Conservation (phyloP, 2,797 vertebrate species). For the Epinephelus coioides region DNA sequence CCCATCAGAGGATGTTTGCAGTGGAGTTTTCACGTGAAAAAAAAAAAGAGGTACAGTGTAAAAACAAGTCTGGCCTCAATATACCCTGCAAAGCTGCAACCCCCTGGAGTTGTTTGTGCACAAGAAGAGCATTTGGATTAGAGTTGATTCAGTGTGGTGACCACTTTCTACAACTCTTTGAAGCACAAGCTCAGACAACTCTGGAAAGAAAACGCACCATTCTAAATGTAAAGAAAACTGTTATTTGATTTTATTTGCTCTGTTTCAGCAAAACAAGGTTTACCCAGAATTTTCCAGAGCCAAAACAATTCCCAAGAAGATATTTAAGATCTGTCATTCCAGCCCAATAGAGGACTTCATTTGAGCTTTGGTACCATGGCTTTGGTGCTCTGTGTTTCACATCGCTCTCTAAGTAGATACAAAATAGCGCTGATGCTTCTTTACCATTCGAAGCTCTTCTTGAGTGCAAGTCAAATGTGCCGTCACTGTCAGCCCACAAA, state of each 20-base stretch:
- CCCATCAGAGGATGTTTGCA: slow-evolving; percentile 69
- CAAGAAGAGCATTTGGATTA: slow-evolving; percentile 44
- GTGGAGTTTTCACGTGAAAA: slow-evolving; percentile 34
- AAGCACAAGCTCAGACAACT: slow-evolving; percentile 38
- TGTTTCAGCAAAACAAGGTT: slow-evolving; percentile 28
- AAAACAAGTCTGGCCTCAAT: slow-evolving; percentile 68
- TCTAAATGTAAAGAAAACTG: slow-evolving; percentile 42
- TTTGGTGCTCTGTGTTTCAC: background rate
- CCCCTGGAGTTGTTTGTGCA: slow-evolving; percentile 64
- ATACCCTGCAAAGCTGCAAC: slow-evolving; percentile 41
- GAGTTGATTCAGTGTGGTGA: slow-evolving; percentile 45
- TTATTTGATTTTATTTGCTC: slow-evolving; percentile 11
- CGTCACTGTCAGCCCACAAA: slow-evolving; percentile 32
- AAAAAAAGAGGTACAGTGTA: slow-evolving; percentile 30
- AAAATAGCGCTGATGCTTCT: background rate
- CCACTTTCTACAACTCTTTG: slow-evolving; percentile 59
- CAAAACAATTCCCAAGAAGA: background rate
- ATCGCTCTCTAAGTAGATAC: background rate
- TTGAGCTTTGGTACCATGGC: background rate
- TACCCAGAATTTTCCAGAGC: slow-evolving; percentile 2
- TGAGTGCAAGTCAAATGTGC: slow-evolving; percentile 18
- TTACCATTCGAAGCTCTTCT: slow-evolving; percentile 21
- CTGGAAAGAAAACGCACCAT: slow-evolving; percentile 26
- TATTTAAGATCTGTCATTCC: slow-evolving; percentile 14
- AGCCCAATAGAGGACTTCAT: background rate